Evolutionary conservation across 53 echinoderm and acorn worm species (phyloP), one percentile per base, ranked within the genome.

Genomic region (Echinarachnius parma): DNA sequence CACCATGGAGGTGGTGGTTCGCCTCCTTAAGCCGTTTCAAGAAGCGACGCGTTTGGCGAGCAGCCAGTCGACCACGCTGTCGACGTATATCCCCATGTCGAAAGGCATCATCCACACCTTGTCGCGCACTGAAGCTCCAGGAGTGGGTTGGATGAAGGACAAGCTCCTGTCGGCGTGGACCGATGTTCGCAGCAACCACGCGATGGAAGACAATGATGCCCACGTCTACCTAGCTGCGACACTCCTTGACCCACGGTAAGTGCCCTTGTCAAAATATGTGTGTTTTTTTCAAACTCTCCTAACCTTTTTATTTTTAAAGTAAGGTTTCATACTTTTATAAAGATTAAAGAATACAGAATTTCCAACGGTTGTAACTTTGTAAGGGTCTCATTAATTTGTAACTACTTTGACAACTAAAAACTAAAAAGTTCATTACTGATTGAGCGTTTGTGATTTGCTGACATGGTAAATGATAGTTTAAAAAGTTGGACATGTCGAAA

Each of bases 1-100:
- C 19, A 66, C 66, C 1, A 66, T 66, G 66, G 18, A 66, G 21
- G 24, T 28, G 27, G 45, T 48, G 1, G 49, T 66, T 27, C 28
- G 31, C 16, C 1, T 66, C 4, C 16, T 48, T 4, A 29, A 48
- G n/a, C 66, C 48, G 2, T 66, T 47, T 20, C 18, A 66, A 13
- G 13, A 48, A 26, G 66, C 66, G 9, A 66, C 49, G n/a, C 66
- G 27, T 2, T 1, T 66, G 4, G 27, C 27, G 16, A 66, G 66
- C 30, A 46, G 31, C 28, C 16, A 1, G 0, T 4, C 8, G 9
- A 28, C 48, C 9, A 28, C 66, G 9, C 20, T 66, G 5, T 47
- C 47, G 3, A 23, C 18, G 1, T 66, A n/a, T 21, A 3, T 48
- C 8, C 66, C 48, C 1, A 66, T 28, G 11, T 46, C 45, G 1